phyloP scores from a whole-genome alignment of 2,797 vertebrate genomes.

The Pseudomugil gertrudae region DNA sequence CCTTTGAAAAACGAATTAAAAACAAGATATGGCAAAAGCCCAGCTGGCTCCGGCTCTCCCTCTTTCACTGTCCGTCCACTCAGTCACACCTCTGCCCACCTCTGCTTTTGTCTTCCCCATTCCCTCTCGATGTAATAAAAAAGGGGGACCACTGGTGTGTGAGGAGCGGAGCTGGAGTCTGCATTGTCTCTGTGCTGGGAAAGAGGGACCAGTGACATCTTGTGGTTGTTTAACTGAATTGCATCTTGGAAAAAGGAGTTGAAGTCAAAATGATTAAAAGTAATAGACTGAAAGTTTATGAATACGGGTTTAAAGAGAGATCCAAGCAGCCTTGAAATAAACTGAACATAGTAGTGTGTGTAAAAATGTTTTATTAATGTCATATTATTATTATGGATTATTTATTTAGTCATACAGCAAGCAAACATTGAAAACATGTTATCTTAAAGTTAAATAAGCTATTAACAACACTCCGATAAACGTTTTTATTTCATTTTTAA shows the following conservation, averaged over 20 bases:
- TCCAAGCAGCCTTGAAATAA: no score
- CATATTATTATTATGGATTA: no score
- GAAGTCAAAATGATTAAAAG: background rate
- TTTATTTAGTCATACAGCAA: no score
- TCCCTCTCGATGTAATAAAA: constrained; percentile 68
- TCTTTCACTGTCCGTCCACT: constrained; percentile 63
- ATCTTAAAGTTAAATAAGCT: no score
- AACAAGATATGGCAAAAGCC: constrained; percentile 64
- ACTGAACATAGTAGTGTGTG: no score
- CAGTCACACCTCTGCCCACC: constrained; percentile 80
- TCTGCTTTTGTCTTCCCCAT: constrained; percentile 72
- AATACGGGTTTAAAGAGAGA: no score
- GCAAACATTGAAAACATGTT: no score
- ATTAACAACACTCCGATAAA: no score
- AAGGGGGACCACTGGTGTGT: constrained; percentile 56
- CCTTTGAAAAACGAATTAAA: constrained; percentile 44
- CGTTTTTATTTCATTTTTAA: no score
- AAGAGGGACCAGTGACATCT: constrained; percentile 85
- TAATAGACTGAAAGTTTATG: background rate
- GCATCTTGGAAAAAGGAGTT: constrained; percentile 7
- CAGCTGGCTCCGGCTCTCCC: constrained; percentile 64
- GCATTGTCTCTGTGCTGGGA: constrained; percentile 50
- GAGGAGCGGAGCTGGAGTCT: background rate
- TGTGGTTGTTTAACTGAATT: constrained; percentile 45
- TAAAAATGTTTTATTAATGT: no score